Conservation (phyloP, 2,113 vertebrate genomes). For the Atlantisia rogersi region DNA sequence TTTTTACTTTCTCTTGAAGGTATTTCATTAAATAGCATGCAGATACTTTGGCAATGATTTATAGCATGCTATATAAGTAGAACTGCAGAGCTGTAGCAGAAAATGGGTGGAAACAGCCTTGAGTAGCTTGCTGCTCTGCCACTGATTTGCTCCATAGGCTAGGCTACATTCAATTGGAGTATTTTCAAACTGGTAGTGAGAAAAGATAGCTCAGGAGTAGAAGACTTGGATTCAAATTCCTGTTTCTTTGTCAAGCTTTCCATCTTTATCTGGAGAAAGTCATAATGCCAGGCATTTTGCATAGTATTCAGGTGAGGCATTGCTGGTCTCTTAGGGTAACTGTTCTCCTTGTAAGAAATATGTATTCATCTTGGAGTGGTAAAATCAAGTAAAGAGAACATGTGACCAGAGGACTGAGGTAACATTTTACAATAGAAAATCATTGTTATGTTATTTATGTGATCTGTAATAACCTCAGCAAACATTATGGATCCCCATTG, state of each 20-base stretch:
- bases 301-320: background rate
- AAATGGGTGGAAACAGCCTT: background rate
- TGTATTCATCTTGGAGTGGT: background rate
- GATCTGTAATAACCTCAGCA: background rate
- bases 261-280: background rate
- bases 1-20: background rate
- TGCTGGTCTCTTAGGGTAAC: background rate
- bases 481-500: background rate
- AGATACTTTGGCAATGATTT: background rate
- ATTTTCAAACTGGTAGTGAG: background rate
- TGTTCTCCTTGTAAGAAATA: background rate
- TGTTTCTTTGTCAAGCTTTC: background rate
- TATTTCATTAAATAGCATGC: background rate
- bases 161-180: background rate
- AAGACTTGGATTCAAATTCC: background rate
- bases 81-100: background rate
- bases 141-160: background rate
- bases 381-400: background rate
- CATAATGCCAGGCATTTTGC: background rate
- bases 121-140: background rate
- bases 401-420: background rate
- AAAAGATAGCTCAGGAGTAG: background rate
- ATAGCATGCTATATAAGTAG: background rate
- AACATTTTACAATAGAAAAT: background rate
- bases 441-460: background rate